phyloP scores from a whole-genome alignment of 2,888 invertebrate genomes.

The Coelopa pilipes region DNA sequence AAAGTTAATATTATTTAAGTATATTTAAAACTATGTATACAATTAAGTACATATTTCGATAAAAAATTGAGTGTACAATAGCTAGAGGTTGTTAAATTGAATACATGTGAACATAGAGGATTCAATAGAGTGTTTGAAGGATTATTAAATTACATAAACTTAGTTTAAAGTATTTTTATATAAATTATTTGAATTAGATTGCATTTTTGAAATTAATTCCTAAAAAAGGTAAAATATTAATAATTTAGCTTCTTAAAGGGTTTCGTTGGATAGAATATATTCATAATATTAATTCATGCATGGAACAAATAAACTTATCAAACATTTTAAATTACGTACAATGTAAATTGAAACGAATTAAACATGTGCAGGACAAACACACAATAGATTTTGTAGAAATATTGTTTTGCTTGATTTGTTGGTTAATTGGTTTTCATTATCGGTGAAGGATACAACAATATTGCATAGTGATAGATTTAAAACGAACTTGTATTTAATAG shows the following conservation, averaged over 20 bases:
- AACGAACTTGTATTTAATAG: constrained; percentile 8
- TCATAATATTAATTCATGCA: constrained; percentile 29
- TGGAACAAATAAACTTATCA: constrained; percentile 11
- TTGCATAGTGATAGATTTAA: constrained; percentile 2
- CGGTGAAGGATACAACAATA: neutral
- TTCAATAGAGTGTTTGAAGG: neutral
- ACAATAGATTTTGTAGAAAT: neutral
- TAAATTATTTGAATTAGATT: constrained; percentile 37
- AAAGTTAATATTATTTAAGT: constrained; percentile 26
- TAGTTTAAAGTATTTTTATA: neutral
- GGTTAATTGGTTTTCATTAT: neutral
- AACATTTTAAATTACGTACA: neutral
- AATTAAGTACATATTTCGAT: constrained; percentile 4
- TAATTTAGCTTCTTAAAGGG: constrained; percentile 47
- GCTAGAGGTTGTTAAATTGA: neutral
- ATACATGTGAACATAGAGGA: neutral
- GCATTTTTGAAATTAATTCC: constrained; percentile 29
- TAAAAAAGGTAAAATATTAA: constrained; percentile 30
- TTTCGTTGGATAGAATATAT: neutral
- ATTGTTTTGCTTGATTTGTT: constrained; percentile 6
- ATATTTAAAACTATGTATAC: constrained; percentile 23
- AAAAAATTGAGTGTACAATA: constrained; percentile 2
- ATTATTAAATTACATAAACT: neutral
- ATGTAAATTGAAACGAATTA: constrained; percentile 2
- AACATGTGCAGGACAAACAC: constrained; percentile 8